Base-by-base conservation (phyloP, 2,888 invertebrate species). In the Acanthococcus lagerstroemiae region DNA sequence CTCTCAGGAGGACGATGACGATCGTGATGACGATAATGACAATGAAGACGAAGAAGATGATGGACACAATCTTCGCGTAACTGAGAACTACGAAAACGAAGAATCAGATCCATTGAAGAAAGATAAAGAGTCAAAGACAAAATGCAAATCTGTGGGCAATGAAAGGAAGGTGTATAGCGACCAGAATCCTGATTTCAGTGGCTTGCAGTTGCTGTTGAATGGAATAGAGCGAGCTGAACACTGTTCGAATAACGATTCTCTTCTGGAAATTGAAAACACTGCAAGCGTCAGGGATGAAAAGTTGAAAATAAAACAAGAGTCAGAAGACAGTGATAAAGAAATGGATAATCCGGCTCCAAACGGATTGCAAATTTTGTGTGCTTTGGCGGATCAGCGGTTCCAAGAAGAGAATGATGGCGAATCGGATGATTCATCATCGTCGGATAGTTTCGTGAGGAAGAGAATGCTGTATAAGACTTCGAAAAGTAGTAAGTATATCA, bases 331-430 rank as follows among this genome's bases (percentile, higher is more conserved):
- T 7, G 58, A 52, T 19, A 65, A 65, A 60, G 37, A 30, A 15
- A 50, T 4, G 12, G 27, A 24, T 3, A 25, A 48, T 19, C 19
- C 55, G 21, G 27, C 22, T 22, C 67, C 74, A 7, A 73, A 72
- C 55, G 76, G 76, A 0, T 77, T 92, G 17, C 87, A 87, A 63
- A 75, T 92, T 30, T 76, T 92, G 25, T 91, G 91, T 75, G 90
- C 90, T 7, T 77, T 91, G 67, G 92, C 90, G 0, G 90, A 90
- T 73, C 90, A 90, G 73, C 81, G 89, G 70, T 86, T 90, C 69
- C 82, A 85, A 78, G 88, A 89, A 73, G 86, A 70, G 50, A 67
- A 58, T 9, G 65, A 57, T 12, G 55, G 27, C 17, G 52, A 22
- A 24, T 52, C 52, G 2, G 52, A 52, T 3, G 52, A 52, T 15